These are phyloP conservation scores for Antigone vipio DNA, from an alignment of 2,113 vertebrate species.

Conservation along the genomic window DNA sequence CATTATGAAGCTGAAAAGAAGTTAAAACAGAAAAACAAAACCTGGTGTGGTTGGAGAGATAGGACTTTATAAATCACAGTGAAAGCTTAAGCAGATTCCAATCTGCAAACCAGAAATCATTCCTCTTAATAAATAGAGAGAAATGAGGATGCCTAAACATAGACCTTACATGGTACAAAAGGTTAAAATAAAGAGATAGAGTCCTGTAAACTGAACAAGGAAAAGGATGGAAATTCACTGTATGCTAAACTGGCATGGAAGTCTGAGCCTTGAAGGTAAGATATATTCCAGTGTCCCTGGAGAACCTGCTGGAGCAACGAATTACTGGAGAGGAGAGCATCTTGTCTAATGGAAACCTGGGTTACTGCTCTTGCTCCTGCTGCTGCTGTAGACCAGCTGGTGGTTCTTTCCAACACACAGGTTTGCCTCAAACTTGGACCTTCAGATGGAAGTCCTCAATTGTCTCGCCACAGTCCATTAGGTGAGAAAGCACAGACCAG, in stretches of 20 bases:
- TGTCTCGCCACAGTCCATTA: neutral
- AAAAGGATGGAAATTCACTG: neutral
- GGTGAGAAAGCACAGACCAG: neutral
- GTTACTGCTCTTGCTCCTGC: neutral
- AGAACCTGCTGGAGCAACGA: neutral
- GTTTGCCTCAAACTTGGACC: neutral
- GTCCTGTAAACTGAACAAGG: neutral
- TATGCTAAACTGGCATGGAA: neutral
- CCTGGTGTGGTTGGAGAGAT: neutral
- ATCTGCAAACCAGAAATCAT: conserved; percentile 34
- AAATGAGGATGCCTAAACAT: neutral
- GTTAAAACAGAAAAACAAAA: conserved; percentile 64
- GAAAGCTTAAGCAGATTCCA: conserved; percentile 23
- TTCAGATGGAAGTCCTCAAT: neutral
- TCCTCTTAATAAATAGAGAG: conserved; percentile 28
- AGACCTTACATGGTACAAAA: neutral
- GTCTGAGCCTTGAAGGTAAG: neutral
- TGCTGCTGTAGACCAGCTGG: neutral
- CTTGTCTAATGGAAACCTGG: neutral
- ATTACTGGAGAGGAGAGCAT: neutral
- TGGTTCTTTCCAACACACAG: neutral
- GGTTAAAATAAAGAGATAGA: neutral
- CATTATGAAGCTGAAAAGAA: conserved; percentile 65
- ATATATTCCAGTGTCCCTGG: neutral
- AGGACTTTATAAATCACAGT: conserved; percentile 5